Base-by-base conservation (phyloP, 1,140 invertebrate genomes). In the Papilio glaucus region DNA sequence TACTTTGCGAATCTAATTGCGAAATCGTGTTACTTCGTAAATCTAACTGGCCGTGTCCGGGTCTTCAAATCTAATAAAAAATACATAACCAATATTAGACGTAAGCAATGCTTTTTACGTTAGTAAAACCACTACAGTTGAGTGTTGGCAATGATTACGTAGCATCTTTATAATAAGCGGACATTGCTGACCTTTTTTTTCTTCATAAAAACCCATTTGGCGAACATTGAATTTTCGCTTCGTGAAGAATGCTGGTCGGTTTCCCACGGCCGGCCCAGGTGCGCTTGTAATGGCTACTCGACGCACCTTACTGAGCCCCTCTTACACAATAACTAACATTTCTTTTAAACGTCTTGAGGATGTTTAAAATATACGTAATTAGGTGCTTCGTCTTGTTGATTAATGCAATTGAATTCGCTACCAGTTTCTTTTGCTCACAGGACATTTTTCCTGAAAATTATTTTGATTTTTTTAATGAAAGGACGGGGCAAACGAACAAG, bases 191-290 rank as follows among this genome's bases (percentile, higher is more conserved):
- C n/a, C n/a, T n/a, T n/a, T 15, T 65, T 42, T 21, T 42, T 67
- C 45, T 42, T 67, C 39, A 38, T 45, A n/a, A 13, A 9, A 12
- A 13, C 21, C 41, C 62, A 67, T 67, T 63, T 63, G 9, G 29
- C 21, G 41, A 26, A 24, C 39, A 65, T 65, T 67, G 15, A 42
- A 67, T 67, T 39, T 67, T 67, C 12, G 39, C 63, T 24, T 42
- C 12, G 39, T 13, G n/a, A n/a, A n/a, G 9, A 42, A 29, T 12
- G 38, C 29, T 21, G 18, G 18, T 29, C 41, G 38, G 39, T 67
- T 63, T 67, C 63, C 39, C 63, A 67, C n/a, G n/a, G n/a, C n/a
- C 63, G 63, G 13, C 37, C 39, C 63, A 67, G 63, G 63, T 67
- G 63, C 13, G 2, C 61, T 29, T 21, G 39, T 67, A 67, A 45